Conservation (phyloP, 2,888 invertebrate species). For the Ypsolopha scabrella region DNA sequence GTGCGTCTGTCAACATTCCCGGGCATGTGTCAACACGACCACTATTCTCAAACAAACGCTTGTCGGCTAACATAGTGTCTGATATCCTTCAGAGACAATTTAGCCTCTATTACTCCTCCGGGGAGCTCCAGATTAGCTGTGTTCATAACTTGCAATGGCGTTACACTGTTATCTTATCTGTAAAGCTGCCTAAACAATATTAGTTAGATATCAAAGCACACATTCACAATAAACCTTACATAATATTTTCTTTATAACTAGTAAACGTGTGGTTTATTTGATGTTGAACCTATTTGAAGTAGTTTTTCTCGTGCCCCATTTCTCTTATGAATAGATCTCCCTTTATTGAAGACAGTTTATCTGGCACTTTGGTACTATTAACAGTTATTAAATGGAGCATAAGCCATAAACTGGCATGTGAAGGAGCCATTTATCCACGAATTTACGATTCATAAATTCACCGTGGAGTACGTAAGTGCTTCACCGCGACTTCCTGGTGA, state of each 20-base stretch:
- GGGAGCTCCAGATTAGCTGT: neutral
- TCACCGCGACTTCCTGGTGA: slow-evolving; percentile 22
- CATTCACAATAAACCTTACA: slow-evolving; percentile 12
- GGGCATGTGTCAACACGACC: slow-evolving; percentile 44
- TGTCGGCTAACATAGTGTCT: neutral
- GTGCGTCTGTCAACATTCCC: slow-evolving; percentile 34
- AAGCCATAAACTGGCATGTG: slow-evolving; percentile 30
- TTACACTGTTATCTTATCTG: slow-evolving; percentile 49
- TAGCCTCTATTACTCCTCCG: neutral
- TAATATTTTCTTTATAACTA: slow-evolving; percentile 4
- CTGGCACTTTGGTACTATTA: slow-evolving; percentile 33
- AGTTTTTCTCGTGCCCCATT: slow-evolving; percentile 4
- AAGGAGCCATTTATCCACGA: slow-evolving; percentile 31
- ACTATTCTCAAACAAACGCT: slow-evolving; percentile 44
- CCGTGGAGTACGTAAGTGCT: slow-evolving; percentile 14
- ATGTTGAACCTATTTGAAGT: slow-evolving; percentile 7
- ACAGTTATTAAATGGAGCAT: slow-evolving; percentile 35
- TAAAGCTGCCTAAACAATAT: slow-evolving; percentile 32
- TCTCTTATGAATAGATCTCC: slow-evolving; percentile 5
- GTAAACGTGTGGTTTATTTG: slow-evolving; percentile 4
- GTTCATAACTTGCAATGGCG: neutral
- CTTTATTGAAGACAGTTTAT: slow-evolving; percentile 22
- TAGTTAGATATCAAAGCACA: slow-evolving; percentile 12
- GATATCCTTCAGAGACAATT: neutral
- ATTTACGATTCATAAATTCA: slow-evolving; percentile 44